Evolutionary conservation across 2,113 vertebrate genomes (phyloP), one percentile per base, ranked within the genome.

Genomic region (Muntiacus muntjak): DNA sequence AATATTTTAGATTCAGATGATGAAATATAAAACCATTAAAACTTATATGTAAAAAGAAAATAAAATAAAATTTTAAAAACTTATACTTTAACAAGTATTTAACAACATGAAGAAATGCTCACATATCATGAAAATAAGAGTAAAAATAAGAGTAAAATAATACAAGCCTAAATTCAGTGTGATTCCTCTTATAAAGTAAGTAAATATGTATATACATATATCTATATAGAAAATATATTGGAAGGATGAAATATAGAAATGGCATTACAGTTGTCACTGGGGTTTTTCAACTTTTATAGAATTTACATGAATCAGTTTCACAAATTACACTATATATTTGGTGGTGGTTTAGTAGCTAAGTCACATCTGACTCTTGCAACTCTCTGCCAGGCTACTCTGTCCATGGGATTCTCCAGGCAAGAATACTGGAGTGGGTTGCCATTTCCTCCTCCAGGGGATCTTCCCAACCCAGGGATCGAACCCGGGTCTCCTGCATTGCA

Each of bases 201-300:
- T 45, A 79, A 55, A 40, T n/a, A 89, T 17, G 15, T 47, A 67
- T 15, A 45, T n/a, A 45, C 3, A 36, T 19, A 25, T 45, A 55
- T 54, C 62, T 88, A 21, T 45, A 83, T 43, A 94, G 76, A 94
- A 90, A 95, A 50, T 28, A 82, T 26, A 58, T 8, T 64, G 2
- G 19, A 50, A 95, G 17, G 28, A 92, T 95, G 23, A 40, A 92
- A 91, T 55, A 92, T 64, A 79, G 92, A 97, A 94, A 62, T 93
- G n/a, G n/a, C 12, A 89, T 86, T 57, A 52, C 1, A 50, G 26
- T 85, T 93, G 55, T 52, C 14, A 88, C 4, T 33, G 3, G 7
- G 7, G 0, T 17, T 84, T 97, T 85, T 91, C 40, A 83, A 91
- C 8, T 67, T 83, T 83, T 52, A 67, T 7, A 52, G 54, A 87